These are phyloP conservation scores for Upupa epops DNA, from an alignment of 2,113 vertebrate genomes.

Conservation along the genomic window DNA sequence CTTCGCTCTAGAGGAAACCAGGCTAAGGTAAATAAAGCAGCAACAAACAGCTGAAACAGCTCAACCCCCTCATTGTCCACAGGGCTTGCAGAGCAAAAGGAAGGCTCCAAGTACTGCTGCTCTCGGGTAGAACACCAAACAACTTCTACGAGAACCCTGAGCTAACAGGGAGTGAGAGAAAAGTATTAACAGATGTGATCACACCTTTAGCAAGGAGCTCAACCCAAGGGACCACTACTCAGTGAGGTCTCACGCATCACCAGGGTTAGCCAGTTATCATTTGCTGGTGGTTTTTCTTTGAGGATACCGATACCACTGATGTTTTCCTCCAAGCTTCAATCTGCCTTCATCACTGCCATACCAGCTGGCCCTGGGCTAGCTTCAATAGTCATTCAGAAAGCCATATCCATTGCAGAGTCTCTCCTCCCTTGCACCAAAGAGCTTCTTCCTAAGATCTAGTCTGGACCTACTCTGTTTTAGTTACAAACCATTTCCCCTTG, in stretches of 20 bases:
- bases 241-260: not conserved
- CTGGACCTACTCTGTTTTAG: too few species aligned
- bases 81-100: not conserved
- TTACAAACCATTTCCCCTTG: too few species aligned
- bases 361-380: not conserved
- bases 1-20: not conserved
- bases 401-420: not conserved
- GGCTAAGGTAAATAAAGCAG: not conserved
- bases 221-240: not conserved
- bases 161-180: not conserved
- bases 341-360: not conserved
- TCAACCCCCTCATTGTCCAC: not conserved
- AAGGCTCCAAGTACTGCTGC: not conserved
- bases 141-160: not conserved
- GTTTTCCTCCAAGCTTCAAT: not conserved
- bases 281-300: not conserved
- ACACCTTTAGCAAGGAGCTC: not conserved
- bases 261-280: not conserved
- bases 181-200: not conserved
- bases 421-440: too few species aligned
- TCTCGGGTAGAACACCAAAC: rapidly evolving
- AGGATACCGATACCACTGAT: not conserved
- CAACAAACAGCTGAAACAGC: not conserved
- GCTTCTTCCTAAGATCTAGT: too few species aligned
- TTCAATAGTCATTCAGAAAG: not conserved